Evolutionary conservation across 2,113 vertebrate genomes (phyloP).

Genomic region (Ascaphus truei): DNA sequence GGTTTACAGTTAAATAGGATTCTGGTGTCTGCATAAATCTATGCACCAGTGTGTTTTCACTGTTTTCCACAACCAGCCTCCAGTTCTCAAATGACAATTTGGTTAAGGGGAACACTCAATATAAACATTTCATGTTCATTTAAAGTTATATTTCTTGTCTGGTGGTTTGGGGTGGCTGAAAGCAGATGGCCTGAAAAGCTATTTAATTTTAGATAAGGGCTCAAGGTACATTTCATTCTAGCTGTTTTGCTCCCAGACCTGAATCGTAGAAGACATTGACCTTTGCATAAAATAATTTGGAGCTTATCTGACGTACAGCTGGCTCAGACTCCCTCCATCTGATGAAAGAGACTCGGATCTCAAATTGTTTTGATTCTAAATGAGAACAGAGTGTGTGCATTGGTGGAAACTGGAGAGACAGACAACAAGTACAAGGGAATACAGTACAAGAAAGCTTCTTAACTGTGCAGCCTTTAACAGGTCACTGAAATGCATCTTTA

Average conservation of each 20-base stretch:
- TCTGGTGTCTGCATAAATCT: not conserved
- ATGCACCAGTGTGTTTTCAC: not conserved
- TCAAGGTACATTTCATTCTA: slow-evolving; percentile 18
- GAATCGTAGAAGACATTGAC: slow-evolving; percentile 24
- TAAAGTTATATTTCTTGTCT: slow-evolving; percentile 10
- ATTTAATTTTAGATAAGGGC: slow-evolving; percentile 6
- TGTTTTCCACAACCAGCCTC: no score
- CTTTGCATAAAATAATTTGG: slow-evolving; percentile 29
- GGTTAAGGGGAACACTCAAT: slow-evolving; percentile 11
- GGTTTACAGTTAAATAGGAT: no score
- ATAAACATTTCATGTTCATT: not conserved
- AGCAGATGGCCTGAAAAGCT: slow-evolving; percentile 3
- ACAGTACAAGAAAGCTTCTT: not conserved
- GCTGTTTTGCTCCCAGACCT: slow-evolving; percentile 25
- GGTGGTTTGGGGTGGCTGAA: not conserved
- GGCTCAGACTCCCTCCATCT: slow-evolving; percentile 29
- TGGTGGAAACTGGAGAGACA: not conserved
- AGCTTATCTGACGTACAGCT: slow-evolving; percentile 30
- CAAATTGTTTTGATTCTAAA: slow-evolving; percentile 38
- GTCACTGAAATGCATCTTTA: not conserved
- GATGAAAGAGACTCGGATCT: slow-evolving; percentile 23
- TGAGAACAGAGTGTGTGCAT: slow-evolving; percentile 11
- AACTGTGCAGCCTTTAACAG: not conserved
- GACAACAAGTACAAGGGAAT: not conserved
- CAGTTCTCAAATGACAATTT: not conserved